Percentiles rank a stretch among this genome's conserved stretches.
These are phyloP conservation scores for Oreotrochilus melanogaster DNA, from an alignment of 2,113 vertebrate species.

Conservation along the genomic window DNA sequence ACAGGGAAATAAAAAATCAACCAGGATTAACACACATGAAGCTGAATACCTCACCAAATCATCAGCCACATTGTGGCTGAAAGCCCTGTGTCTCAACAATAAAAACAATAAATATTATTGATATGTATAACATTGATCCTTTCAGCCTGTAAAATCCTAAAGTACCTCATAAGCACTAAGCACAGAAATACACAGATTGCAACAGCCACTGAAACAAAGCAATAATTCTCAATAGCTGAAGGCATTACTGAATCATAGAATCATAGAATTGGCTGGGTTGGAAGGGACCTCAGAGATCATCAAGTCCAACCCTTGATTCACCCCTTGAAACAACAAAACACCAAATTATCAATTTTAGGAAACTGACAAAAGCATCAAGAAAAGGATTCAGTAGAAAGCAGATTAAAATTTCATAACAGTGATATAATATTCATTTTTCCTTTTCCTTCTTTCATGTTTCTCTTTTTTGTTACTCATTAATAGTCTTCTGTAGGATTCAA, in stretches of 20 bases:
- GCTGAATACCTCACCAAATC: background rate
- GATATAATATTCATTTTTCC: background rate
- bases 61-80: background rate
- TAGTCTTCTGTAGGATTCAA: background rate
- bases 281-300: no score
- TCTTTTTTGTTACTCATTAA: background rate
- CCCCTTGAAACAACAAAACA: background rate
- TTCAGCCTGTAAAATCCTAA: background rate
- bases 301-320: no score
- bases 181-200: background rate
- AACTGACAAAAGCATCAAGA: background rate
- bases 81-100: background rate
- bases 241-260: background rate
- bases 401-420: background rate
- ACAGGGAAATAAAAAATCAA: no score
- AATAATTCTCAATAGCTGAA: background rate
- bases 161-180: background rate
- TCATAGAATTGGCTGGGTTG: no score
- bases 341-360: background rate
- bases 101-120: background rate
- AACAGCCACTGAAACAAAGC: background rate
- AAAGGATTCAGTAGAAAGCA: background rate
- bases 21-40: background rate
- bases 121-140: background rate
- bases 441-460: background rate